Conservation (phyloP, 2,888 invertebrate genomes). For the Tipula helvola region DNA sequence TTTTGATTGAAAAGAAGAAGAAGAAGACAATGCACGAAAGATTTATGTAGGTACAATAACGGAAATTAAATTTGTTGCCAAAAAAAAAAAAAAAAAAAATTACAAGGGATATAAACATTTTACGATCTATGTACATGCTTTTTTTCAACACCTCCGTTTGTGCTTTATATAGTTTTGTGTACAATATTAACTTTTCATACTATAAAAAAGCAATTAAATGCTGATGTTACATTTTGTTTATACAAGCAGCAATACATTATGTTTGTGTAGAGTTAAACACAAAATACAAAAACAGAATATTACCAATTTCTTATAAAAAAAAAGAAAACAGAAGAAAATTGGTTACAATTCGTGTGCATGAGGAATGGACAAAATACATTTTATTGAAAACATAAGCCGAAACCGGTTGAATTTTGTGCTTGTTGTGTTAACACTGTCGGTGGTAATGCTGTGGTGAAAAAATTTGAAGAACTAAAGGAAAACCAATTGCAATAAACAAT, state of each 20-base stretch:
- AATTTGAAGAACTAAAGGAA: too few relatives aligned
- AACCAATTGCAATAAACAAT: too few relatives aligned
- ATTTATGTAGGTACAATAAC: neutral
- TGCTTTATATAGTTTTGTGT: too few relatives aligned
- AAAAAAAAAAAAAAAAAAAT: too few relatives aligned
- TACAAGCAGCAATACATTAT: neutral
- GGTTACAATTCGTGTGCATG: neutral
- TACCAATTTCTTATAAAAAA: neutral
- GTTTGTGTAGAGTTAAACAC: neutral
- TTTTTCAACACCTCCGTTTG: neutral
- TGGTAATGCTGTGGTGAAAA: neutral
- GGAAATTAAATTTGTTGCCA: neutral
- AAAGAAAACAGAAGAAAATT: neutral
- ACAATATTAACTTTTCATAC: too few relatives aligned
- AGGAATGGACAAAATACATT: neutral
- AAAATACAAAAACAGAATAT: neutral
- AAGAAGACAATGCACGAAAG: too few relatives aligned
- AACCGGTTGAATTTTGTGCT: neutral
- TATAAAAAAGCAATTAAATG: neutral
- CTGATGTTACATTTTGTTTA: neutral
- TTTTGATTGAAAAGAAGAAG: too few relatives aligned
- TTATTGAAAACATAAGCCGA: neutral
- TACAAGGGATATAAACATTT: neutral
- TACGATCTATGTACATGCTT: too few relatives aligned
- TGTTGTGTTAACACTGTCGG: neutral